Conservation (phyloP, 1,140 invertebrate genomes). For the Panagrolaimus sp. region DNA sequence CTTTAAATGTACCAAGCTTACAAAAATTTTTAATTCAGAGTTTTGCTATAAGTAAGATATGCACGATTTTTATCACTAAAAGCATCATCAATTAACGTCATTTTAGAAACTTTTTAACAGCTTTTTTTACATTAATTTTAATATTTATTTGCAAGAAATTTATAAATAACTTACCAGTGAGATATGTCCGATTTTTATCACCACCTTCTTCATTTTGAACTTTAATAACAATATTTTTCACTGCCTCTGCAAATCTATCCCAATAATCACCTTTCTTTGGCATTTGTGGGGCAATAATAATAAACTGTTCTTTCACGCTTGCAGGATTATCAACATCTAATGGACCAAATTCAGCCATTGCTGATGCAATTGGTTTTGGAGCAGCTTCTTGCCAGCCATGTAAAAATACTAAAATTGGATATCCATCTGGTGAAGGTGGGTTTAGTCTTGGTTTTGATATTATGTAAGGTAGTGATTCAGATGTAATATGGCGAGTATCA, state of each 20-base stretch:
- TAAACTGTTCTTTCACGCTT: not conserved
- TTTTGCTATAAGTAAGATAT: too few relatives aligned
- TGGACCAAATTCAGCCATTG: not conserved
- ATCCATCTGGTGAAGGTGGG: not conserved
- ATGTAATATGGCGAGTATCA: too few relatives aligned
- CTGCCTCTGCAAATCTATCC: not conserved
- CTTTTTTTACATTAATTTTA: too few relatives aligned
- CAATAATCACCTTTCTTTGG: not conserved
- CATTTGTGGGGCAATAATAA: conserved; percentile 6
- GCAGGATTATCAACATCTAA: conserved; percentile 8
- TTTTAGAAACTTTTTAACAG: too few relatives aligned
- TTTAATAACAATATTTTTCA: not conserved
- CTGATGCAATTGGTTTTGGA: conserved; percentile 11
- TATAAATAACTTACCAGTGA: not conserved
- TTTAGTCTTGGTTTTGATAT: not conserved
- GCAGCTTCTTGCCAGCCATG: conserved; percentile 16
- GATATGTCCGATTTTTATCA: conserved; percentile 11
- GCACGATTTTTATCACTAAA: too few relatives aligned
- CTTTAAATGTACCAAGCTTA: too few relatives aligned
- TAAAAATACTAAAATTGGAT: conserved; percentile 7
- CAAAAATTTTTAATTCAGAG: too few relatives aligned
- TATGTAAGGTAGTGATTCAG: too few relatives aligned
- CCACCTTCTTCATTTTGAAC: conserved; percentile 12
- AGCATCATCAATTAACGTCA: too few relatives aligned
- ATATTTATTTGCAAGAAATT: too few relatives aligned